Evolutionary conservation across 2,888 invertebrate genomes (phyloP), one percentile per base, ranked within the genome.

Genomic region (Spodoptera picta): DNA sequence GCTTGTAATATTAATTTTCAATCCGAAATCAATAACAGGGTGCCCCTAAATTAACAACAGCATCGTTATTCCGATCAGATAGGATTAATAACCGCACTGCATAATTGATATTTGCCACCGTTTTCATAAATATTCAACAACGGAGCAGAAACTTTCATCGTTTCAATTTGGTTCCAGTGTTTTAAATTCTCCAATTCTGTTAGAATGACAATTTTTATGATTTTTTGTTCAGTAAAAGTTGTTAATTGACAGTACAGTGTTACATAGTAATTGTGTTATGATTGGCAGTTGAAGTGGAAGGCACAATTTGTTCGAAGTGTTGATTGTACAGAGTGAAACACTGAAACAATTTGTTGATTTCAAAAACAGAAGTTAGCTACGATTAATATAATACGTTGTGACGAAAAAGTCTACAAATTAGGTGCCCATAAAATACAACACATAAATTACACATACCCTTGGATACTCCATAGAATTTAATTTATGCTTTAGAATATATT

Each of bases 41-140:
- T 72, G 64, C 68, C 71, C 77, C 79, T 80, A 79, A 81, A 79
- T 80, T 80, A 85, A 79, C 80, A 81, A 55, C 67, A 75, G 72
- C 75, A 89, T 86, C 85, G 79, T 80, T 86, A 88, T 87, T 88
- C 86, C 85, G 84, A 86, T 82, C 82, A 83, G 83, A 85, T 82
- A 80, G 83, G 82, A 87, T 88, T 90, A 84, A 87, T 88, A 87
- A 88, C 85, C 63, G 60, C 73, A 68, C 45, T 78, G 76, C 80
- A 79, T 90, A 89, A 87, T 88, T 88, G 81, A 86, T 86, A 89
- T 91, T 89, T 85, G 89, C 86, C 84, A 83, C 83, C 82, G 69
- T 84, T 87, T 85, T 86, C 85, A 90, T 92, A 87, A 92, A 91
- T 92, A 92, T 92, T 92, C 87, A 92, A 86, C 79, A 75, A 64